Percentiles rank a stretch among this genome's conserved stretches.
These are phyloP conservation scores for Dendrocincla tyrannina DNA, from an alignment of 2,797 vertebrate species.

Conservation along the genomic window DNA sequence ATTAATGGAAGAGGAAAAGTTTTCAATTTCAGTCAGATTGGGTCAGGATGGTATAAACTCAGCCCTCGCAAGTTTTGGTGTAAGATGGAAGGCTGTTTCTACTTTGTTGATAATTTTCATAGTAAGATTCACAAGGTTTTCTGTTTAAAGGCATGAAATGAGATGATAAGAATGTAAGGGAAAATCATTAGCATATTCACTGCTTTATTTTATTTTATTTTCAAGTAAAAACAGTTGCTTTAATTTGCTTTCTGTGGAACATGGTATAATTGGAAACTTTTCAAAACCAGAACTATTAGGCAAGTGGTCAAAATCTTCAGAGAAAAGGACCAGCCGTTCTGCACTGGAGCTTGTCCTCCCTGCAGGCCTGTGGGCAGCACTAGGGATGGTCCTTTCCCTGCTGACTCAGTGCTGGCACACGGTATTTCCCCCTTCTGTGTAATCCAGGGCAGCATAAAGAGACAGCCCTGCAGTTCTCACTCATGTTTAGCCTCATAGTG, in stretches of 20 bases:
- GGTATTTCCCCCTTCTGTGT: neutral
- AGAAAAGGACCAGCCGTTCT: neutral
- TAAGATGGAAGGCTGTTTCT: conserved; percentile 32
- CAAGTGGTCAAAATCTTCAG: conserved; percentile 28
- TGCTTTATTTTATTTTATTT: neutral
- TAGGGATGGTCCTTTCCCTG: neutral
- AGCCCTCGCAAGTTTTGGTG: conserved; percentile 43
- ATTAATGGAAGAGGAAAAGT: conserved; percentile 43
- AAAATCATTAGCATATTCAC: conserved; percentile 30
- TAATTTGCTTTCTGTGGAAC: conserved; percentile 42
- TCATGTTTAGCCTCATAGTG: neutral
- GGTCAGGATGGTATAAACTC: conserved; percentile 47
- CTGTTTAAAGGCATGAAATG: conserved; percentile 56
- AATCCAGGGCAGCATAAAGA: neutral
- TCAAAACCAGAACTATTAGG: conserved; percentile 2
- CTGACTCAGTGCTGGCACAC: fast-evolving
- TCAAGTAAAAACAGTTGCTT: conserved; percentile 33
- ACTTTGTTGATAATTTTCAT: conserved; percentile 49
- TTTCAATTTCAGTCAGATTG: conserved; percentile 51
- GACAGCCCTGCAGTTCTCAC: neutral
- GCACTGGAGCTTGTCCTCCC: neutral
- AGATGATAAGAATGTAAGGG: conserved; percentile 55
- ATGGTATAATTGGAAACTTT: conserved; percentile 24
- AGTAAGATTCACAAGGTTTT: conserved; percentile 56
- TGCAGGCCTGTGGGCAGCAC: neutral